Base-by-base conservation (phyloP, 2,113 vertebrate species). In the Corvus hawaiiensis region DNA sequence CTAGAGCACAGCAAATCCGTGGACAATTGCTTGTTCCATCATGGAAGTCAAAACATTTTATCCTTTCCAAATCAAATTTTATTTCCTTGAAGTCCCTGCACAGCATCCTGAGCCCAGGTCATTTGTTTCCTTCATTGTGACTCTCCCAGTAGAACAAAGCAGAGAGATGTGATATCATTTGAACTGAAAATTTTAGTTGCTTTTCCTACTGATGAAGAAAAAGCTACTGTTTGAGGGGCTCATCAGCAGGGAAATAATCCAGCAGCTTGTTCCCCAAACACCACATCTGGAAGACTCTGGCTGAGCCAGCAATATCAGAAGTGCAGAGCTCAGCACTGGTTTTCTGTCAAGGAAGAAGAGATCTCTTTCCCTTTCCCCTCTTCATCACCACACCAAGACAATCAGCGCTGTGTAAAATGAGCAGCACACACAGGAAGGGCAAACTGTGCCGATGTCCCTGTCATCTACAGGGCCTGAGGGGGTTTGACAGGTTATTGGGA, bases 31-130 rank as follows among this genome's bases (percentile, higher is more conserved):
- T 95, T 92, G 83, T 95, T 96, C 92, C 84, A 93, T 92, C 92
- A 91, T 89, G 86, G 93, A 94, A 97, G 88, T 94, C 86, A 96
- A 96, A 96, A 97, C 80, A 90, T 94, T 95, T 96, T 91, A 95
- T 91, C 94, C 86, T 93, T 93, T 90, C 74, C 85, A 93, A 97
- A 97, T 92, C 52, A 93, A 76, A 74, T 69, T 90, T 76, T 87
- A 93, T 95, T 96, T 84, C 86, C 74, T 95, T 66, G 41, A 39
- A 84, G 56, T 66, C 85, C 64, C 44, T 76, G 52, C 51, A 69
- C 55, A 77, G 48, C 74, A 84, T 79, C 86, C 83, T 66, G 76
- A 93, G 80, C 55, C 90, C 78, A 63, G 83, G 84, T 84, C 77
- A 82, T 95, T 85, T 92, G 59, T 96, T 92, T 93, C n/a, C 62